These are phyloP conservation scores for Oryzias celebensis DNA, from an alignment of 2,113 vertebrate genomes.

Conservation along the genomic window DNA sequence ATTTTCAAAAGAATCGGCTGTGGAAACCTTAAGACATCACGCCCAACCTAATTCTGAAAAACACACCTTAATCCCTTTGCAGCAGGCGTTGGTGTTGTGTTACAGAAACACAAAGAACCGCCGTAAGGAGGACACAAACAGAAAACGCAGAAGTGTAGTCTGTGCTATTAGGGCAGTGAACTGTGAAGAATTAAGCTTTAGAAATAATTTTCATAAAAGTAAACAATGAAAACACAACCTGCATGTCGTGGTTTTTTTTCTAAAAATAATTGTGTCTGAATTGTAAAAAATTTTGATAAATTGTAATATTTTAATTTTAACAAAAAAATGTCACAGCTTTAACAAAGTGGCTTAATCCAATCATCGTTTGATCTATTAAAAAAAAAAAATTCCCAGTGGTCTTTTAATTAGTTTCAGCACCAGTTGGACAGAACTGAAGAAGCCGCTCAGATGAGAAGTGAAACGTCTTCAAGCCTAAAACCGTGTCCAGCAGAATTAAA, in stretches of 20 bases:
- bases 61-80: conserved; percentile 12
- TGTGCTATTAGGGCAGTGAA: not conserved
- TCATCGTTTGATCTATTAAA: too few relatives aligned
- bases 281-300: too few relatives aligned
- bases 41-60: conserved; percentile 13
- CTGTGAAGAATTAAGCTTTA: not conserved
- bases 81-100: conserved; percentile 20
- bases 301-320: too few relatives aligned
- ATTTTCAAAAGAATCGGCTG: conserved; percentile 11
- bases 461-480: too few relatives aligned
- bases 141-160: not conserved
- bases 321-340: too few relatives aligned
- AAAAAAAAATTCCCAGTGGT: too few relatives aligned
- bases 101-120: conserved; percentile 35
- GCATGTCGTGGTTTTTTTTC: not conserved
- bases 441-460: too few relatives aligned
- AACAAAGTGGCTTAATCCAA: too few relatives aligned
- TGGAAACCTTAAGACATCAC: conserved; percentile 21
- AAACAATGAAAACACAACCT: not conserved
- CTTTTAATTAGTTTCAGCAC: too few relatives aligned
- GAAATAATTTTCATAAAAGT: not conserved
- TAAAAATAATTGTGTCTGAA: not conserved
- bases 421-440: too few relatives aligned
- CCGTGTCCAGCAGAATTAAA: too few relatives aligned
- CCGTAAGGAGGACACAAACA: conserved; percentile 6